These are phyloP conservation scores for Balaeniceps rex DNA, from an alignment of 2,113 vertebrate genomes.

Conservation along the genomic window DNA sequence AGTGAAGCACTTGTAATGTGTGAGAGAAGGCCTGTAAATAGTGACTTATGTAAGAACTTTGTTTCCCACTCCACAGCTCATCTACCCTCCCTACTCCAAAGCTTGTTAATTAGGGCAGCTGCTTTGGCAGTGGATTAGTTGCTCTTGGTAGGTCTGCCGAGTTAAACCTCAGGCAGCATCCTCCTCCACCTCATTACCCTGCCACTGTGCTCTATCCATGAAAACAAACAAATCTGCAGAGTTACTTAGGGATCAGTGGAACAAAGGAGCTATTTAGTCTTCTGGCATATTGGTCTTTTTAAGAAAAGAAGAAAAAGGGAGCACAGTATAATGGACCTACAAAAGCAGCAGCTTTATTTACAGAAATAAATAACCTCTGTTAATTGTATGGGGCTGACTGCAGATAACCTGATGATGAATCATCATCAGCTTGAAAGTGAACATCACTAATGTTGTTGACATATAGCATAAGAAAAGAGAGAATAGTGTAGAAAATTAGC, in stretches of 20 bases:
- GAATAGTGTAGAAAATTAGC: neutral
- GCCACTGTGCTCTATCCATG: neutral
- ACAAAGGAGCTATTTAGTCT: neutral
- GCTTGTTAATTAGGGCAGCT: constrained; percentile 46
- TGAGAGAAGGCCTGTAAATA: neutral
- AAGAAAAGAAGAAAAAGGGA: neutral
- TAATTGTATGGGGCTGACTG: neutral
- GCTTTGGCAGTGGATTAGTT: constrained; percentile 43
- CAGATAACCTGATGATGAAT: neutral
- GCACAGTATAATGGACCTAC: neutral
- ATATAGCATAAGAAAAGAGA: neutral
- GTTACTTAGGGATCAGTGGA: neutral
- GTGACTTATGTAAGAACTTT: neutral
- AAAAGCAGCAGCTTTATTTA: neutral
- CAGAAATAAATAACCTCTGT: neutral
- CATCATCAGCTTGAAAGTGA: neutral
- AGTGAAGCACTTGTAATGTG: neutral
- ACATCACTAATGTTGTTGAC: neutral
- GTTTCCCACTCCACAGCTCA: neutral
- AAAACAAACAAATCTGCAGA: constrained; percentile 28
- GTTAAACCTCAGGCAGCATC: neutral
- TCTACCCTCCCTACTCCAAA: neutral
- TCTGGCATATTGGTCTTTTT: neutral
- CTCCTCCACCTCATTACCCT: neutral
- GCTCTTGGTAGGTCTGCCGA: neutral